Evolutionary conservation across 1,140 invertebrate species (phyloP).

Genomic region (Holcopasites calliopsidis): DNA sequence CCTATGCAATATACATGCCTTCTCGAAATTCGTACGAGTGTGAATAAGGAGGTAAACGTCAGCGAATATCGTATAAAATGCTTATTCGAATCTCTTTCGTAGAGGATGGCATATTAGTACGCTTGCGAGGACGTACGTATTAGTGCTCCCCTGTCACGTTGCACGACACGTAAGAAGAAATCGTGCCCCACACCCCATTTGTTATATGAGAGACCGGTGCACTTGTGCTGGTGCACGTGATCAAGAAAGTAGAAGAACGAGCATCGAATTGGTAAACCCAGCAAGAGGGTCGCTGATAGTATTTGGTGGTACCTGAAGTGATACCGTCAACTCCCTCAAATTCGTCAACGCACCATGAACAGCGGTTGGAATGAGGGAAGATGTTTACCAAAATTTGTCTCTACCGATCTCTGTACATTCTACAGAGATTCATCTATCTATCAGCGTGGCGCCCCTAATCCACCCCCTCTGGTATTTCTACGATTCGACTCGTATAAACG

Average conservation of each 20-base stretch:
- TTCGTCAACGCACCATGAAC: slow-evolving; percentile 26
- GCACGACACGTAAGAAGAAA: slow-evolving; percentile 33
- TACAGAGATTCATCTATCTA: not conserved
- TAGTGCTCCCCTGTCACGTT: slow-evolving; percentile 39
- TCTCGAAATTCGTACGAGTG: not conserved
- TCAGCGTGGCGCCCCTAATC: not conserved
- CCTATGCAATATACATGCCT: slow-evolving; percentile 11
- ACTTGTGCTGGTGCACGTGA: slow-evolving; percentile 2
- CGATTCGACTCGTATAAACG: not conserved
- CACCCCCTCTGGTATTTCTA: not conserved
- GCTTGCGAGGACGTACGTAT: slow-evolving; percentile 31
- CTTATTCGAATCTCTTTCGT: not conserved
- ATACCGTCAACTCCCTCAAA: slow-evolving; percentile 28
- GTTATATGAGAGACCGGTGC: slow-evolving; percentile 31
- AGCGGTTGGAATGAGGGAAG: slow-evolving; percentile 47
- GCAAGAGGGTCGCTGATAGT: slow-evolving; percentile 34
- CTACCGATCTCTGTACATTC: not conserved
- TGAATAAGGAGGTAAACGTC: not conserved
- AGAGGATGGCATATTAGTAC: slow-evolving; percentile 38
- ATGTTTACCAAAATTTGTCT: not conserved
- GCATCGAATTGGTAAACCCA: too few species aligned
- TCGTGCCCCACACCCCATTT: slow-evolving; percentile 35
- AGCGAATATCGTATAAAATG: not conserved
- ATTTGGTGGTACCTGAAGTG: not conserved
- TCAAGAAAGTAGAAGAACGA: slow-evolving; percentile 17